Base-by-base conservation (phyloP, 2,113 vertebrate genomes). In the Xenopus borealis region DNA sequence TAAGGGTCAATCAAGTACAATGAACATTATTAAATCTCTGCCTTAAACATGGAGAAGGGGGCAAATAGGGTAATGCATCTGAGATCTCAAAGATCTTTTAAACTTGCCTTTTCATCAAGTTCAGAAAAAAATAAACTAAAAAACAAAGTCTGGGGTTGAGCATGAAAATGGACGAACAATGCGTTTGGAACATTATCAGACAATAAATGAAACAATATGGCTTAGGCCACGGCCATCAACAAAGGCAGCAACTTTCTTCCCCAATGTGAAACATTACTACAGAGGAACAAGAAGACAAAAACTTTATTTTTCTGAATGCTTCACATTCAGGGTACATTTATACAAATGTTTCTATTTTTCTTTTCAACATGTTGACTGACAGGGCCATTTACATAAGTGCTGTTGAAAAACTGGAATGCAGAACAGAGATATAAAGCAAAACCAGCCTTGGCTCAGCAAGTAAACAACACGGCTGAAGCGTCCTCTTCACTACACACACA, bases 331-430 rank as follows among this genome's bases (percentile, higher is more conserved):
- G 68, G 58, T 62, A 63, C 58, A 62, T 17, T 62, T 30, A 69
- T 46, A 17, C 66, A 40, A 40, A 3, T 40, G 2, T 40, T 40
- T 40, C 33, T 40, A 69, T 44, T 62, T 59, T 69, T 8, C 45
- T 69, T 66, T 69, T 75, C 72, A 75, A 66, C 45, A 62, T 45
- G 12, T 62, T 69, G 19, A 75, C 55, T 16, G 50, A 33, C 58
- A 33, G 44, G 57, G 47, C 20, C 57, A 69, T 69, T 69, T 52
- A 33, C 46, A 62, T 50, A 63, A 62, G 52, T 20, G 16, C 73
- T 69, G 58, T 45, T 75, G 47, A 69, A 63, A 61, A 67, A 68
- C 7, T 17, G 72, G 33, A 40, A 69, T 69, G 57, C 68, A 52
- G 4, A 69, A 5, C 14, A 30, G 12, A 69, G 57, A 53, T 50